phyloP scores from a whole-genome alignment of 1,140 invertebrate genomes.

The Pararge aegeria region DNA sequence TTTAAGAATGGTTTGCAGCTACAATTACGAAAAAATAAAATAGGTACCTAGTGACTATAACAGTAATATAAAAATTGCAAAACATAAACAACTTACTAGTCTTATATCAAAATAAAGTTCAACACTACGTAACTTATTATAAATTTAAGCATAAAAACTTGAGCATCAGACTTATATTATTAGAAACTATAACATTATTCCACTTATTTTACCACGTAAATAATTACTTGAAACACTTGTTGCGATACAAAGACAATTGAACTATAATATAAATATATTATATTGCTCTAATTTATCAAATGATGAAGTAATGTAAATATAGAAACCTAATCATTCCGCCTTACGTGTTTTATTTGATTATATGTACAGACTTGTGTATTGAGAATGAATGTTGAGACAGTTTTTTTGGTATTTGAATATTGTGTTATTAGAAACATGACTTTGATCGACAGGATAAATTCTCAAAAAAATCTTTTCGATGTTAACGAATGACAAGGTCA shows the following conservation, averaged over 20 bases:
- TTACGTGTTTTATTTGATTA: too few species aligned
- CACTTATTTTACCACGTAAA: constrained; percentile 57
- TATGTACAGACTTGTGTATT: too few species aligned
- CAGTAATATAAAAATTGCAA: constrained; percentile 55
- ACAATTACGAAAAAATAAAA: constrained; percentile 55
- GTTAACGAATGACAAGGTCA: too few species aligned
- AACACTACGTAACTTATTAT: constrained; percentile 41
- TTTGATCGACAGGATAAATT: too few species aligned
- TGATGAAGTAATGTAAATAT: too few species aligned
- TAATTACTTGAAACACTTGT: constrained; percentile 44
- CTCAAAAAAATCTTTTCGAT: too few species aligned
- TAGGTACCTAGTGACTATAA: constrained; percentile 51
- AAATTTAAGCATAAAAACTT: constrained; percentile 52
- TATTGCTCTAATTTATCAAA: not conserved
- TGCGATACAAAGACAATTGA: not conserved
- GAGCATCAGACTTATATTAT: constrained; percentile 58
- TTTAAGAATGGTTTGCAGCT: constrained; percentile 48
- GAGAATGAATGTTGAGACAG: too few species aligned
- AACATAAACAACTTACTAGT: constrained; percentile 52
- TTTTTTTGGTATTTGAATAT: too few species aligned
- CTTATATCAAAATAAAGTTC: constrained; percentile 21
- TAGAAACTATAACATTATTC: constrained; percentile 18
- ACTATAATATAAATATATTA: not conserved
- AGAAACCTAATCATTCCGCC: too few species aligned
- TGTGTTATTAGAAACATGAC: too few species aligned